Evolutionary conservation across 2,888 invertebrate genomes (phyloP).

Genomic region (Eilema depressum): DNA sequence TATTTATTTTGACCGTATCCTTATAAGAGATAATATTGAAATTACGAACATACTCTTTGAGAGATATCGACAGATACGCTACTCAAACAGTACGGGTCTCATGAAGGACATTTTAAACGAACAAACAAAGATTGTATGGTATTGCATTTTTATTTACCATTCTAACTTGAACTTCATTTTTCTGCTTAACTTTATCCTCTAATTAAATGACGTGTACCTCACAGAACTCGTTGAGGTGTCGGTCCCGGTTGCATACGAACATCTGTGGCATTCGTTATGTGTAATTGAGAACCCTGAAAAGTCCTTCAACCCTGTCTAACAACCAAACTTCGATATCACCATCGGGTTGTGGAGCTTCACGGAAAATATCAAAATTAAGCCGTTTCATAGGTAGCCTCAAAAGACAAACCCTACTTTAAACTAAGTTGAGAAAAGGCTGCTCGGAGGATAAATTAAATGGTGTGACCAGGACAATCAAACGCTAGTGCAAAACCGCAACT

Average conservation of each 20-base stretch:
- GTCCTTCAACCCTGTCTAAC: not conserved
- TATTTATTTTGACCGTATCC: not conserved
- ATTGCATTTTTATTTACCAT: not conserved
- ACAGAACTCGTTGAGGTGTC: too few relatives aligned
- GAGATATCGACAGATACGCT: not conserved
- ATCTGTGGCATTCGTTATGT: too few relatives aligned
- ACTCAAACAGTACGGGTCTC: not conserved
- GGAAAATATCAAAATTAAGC: not conserved
- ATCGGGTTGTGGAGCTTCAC: too few relatives aligned
- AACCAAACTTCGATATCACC: too few relatives aligned
- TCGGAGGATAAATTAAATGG: not conserved
- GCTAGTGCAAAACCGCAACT: not conserved
- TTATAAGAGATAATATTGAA: not conserved
- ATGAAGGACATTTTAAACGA: conserved; percentile 4
- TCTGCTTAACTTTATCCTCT: too few relatives aligned
- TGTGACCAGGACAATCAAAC: not conserved
- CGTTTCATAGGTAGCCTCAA: not conserved
- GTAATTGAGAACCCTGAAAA: not conserved
- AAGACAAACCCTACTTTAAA: not conserved
- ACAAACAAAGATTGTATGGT: not conserved
- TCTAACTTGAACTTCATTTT: too few relatives aligned
- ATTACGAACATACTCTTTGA: too few relatives aligned
- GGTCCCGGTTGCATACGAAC: too few relatives aligned
- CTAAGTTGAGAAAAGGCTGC: not conserved
- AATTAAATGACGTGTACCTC: too few relatives aligned